Evolutionary conservation across 2,113 vertebrate genomes (phyloP).

Genomic region (Tiliqua scincoides): DNA sequence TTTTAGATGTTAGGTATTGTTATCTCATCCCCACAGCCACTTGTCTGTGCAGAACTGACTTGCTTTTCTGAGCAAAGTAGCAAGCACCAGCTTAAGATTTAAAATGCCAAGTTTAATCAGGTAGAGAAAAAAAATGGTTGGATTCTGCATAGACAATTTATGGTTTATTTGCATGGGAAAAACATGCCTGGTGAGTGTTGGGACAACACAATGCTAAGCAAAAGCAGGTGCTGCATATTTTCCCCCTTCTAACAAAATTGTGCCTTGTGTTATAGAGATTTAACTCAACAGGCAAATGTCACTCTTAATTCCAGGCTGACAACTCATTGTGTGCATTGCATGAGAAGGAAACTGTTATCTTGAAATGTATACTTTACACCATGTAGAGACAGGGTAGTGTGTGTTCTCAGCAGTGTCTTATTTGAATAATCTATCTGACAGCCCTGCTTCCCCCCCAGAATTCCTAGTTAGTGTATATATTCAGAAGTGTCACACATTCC

Average conservation of each 20-base stretch:
- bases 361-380: slow-evolving; percentile 30
- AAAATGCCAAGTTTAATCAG: slow-evolving; percentile 16
- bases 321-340: slow-evolving; percentile 15
- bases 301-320: slow-evolving; percentile 29
- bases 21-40: background rate
- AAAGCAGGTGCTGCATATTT: background rate
- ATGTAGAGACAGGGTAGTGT: slow-evolving; percentile 16
- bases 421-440: slow-evolving; percentile 68
- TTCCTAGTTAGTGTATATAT: slow-evolving; percentile 33
- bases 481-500: slow-evolving; percentile 26
- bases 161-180: background rate
- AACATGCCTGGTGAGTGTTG: background rate
- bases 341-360: slow-evolving; percentile 9
- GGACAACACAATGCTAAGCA: slow-evolving; percentile 17
- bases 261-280: background rate
- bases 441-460: slow-evolving; percentile 46
- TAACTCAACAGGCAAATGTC: slow-evolving; percentile 11
- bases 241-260: background rate
- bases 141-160: slow-evolving; percentile 16
- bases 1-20: background rate
- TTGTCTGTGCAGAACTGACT: background rate
- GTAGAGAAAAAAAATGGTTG: background rate
- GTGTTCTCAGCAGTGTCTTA: background rate
- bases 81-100: slow-evolving; percentile 13
- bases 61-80: background rate